A percentile compares a stretch with the other conserved stretches of the same genome.
Evolutionary conservation across 2,113 vertebrate species (phyloP).

Genomic region (Euleptes europaea): DNA sequence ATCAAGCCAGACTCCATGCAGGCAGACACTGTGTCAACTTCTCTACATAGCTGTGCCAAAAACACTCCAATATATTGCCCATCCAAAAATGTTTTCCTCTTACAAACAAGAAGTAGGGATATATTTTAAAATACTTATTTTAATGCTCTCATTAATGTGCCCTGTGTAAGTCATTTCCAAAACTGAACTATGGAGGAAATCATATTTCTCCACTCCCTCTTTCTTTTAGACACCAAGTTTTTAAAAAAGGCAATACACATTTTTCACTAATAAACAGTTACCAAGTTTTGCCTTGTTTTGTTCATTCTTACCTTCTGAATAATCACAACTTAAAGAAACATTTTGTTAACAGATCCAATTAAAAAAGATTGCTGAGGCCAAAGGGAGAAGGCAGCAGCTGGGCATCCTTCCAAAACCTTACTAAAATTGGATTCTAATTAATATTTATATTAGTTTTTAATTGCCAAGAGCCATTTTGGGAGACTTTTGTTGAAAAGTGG

Average conservation of each 20-base stretch:
- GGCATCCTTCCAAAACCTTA: too few species aligned
- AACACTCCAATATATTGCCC: background rate
- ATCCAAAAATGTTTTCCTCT: background rate
- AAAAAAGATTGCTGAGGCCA: too few species aligned
- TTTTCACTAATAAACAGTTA: background rate
- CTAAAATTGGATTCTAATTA: too few species aligned
- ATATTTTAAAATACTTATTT: background rate
- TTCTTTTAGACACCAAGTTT: background rate
- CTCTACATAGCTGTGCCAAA: conserved; percentile 10
- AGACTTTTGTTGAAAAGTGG: too few species aligned
- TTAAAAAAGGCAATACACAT: background rate
- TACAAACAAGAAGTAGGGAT: background rate
- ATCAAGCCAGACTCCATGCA: background rate
- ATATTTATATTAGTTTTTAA: too few species aligned
- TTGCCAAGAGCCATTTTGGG: too few species aligned
- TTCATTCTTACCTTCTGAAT: background rate
- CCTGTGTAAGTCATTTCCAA: background rate
- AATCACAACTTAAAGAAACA: background rate
- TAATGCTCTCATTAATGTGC: background rate
- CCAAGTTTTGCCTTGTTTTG: background rate
- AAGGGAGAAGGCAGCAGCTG: too few species aligned
- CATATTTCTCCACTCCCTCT: background rate
- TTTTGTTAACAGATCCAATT: background rate
- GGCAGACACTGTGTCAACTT: conserved; percentile 11
- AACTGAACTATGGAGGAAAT: background rate